Conservation (phyloP, 2,113 vertebrate species). For the Australoheros scitulus region DNA sequence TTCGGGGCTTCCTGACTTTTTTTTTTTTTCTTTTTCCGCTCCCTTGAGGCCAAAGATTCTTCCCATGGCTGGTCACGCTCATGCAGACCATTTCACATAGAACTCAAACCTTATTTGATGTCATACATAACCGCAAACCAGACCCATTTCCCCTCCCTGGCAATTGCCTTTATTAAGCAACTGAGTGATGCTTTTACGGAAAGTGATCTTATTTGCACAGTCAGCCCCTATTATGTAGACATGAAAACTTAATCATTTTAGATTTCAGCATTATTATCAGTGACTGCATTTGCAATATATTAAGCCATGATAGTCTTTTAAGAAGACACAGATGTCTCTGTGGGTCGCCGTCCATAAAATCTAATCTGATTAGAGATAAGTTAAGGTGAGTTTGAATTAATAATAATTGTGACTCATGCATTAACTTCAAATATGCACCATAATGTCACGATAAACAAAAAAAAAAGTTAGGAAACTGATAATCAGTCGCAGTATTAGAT, state of each 20-base stretch:
- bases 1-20: constrained; percentile 66
- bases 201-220: constrained; percentile 26
- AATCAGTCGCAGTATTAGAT: constrained; percentile 48
- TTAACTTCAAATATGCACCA: constrained; percentile 31
- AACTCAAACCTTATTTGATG: constrained; percentile 74
- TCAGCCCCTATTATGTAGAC: constrained; percentile 11
- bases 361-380: constrained; percentile 47
- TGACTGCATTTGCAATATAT: constrained; percentile 50
- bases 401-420: constrained; percentile 50
- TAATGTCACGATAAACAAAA: constrained; percentile 38
- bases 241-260: constrained; percentile 42
- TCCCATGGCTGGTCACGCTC: constrained; percentile 72
- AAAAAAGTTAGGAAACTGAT: constrained; percentile 38
- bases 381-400: constrained; percentile 49
- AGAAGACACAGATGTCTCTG: constrained; percentile 51
- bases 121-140: constrained; percentile 56
- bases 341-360: constrained; percentile 41
- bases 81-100: constrained; percentile 71
- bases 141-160: constrained; percentile 33
- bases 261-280: constrained; percentile 33
- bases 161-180: constrained; percentile 35
- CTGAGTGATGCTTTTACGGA: constrained; percentile 22
- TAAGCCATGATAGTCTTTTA: constrained; percentile 45
- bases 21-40: constrained; percentile 20
- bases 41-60: constrained; percentile 67